Evolutionary conservation across 2,113 vertebrate genomes (phyloP).

Genomic region (Riparia riparia): DNA sequence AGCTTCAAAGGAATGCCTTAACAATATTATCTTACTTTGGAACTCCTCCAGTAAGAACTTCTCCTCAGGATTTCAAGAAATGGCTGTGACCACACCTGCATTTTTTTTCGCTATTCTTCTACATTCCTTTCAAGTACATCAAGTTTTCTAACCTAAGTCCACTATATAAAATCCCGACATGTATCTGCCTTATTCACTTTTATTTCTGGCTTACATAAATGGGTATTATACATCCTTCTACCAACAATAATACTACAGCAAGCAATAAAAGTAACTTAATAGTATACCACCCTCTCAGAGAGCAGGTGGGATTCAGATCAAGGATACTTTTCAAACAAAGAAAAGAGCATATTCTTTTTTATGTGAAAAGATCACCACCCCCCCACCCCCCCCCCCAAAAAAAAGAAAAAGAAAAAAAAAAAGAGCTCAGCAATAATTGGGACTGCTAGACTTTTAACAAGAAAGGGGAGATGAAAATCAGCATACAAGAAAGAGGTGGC

Average conservation of each 20-base stretch:
- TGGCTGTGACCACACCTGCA: background rate
- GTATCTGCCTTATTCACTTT: background rate
- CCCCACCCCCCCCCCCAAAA: too few species aligned
- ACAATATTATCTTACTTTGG: background rate
- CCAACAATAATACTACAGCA: background rate
- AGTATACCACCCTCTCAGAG: background rate
- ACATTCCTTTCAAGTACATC: background rate
- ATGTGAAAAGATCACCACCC: background rate
- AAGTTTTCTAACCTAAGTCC: background rate
- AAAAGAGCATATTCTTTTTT: background rate
- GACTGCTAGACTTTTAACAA: background rate
- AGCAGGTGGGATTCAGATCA: background rate
- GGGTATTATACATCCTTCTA: background rate
- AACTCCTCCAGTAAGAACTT: background rate
- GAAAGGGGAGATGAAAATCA: background rate
- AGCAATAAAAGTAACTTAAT: background rate
- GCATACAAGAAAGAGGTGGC: background rate
- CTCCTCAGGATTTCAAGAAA: background rate
- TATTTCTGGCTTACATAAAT: background rate
- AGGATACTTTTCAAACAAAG: background rate
- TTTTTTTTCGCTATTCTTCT: background rate
- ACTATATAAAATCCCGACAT: background rate
- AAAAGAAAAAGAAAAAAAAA: background rate
- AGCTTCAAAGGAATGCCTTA: constrained; percentile 40
- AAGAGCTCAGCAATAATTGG: background rate